Evolutionary conservation across 2,113 vertebrate species (phyloP).

Genomic region (Syngnathoides biaculeatus): DNA sequence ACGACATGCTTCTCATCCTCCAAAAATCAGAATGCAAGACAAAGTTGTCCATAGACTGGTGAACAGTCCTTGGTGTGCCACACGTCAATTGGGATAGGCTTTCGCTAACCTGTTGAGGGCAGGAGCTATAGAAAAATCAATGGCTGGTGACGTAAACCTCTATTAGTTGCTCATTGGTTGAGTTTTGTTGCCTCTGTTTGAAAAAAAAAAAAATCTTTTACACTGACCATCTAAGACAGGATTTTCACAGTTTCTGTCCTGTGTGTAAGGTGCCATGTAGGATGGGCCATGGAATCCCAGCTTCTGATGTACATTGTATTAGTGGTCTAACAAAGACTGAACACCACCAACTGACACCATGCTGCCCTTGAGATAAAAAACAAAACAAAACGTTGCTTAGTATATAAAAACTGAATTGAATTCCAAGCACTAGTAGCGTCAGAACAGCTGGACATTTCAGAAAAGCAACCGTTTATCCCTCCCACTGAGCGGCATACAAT

Average conservation of each 20-base stretch:
- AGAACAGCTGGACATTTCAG: neutral
- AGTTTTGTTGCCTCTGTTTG: no score
- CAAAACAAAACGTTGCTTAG: neutral
- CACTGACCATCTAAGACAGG: neutral
- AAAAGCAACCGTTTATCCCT: conserved; percentile 11
- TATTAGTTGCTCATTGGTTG: no score
- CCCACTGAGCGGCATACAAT: conserved; percentile 24
- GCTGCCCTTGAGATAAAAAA: neutral
- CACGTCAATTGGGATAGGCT: neutral
- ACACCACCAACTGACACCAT: neutral
- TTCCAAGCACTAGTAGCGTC: neutral
- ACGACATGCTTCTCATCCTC: neutral
- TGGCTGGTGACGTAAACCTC: no score
- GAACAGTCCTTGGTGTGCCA: no score
- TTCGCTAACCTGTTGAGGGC: neutral
- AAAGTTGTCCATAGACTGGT: no score
- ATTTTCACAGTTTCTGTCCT: neutral
- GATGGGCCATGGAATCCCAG: no score
- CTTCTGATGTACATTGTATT: no score
- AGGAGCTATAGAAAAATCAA: neutral
- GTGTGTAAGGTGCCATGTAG: neutral
- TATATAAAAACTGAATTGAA: neutral
- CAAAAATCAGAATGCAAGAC: no score
- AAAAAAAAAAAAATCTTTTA: no score
- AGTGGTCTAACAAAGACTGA: no score